These are phyloP conservation scores for Anastrepha ludens DNA, from an alignment of 1,140 invertebrate genomes.

Conservation along the genomic window DNA sequence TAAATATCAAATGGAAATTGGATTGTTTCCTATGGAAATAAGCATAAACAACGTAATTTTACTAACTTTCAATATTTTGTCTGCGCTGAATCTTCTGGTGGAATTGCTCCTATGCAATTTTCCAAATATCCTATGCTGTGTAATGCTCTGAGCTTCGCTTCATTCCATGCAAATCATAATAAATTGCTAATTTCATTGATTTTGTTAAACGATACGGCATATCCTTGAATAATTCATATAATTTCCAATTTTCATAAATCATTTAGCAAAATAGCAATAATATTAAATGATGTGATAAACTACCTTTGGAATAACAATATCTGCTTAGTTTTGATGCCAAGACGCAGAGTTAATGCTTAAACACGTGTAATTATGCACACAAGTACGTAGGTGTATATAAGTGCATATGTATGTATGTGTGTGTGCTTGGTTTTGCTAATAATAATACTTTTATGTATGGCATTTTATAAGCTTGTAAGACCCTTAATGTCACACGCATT, in stretches of 20 bases:
- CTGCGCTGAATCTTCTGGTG: too few relatives aligned
- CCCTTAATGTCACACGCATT: not conserved
- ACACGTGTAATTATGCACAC: not conserved
- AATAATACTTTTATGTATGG: not conserved
- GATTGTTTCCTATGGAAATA: too few relatives aligned
- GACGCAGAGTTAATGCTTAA: too few relatives aligned
- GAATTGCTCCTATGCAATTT: too few relatives aligned
- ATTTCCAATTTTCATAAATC: constrained; percentile 51
- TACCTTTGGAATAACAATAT: not conserved
- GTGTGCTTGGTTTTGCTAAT: not conserved
- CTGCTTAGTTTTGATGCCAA: not conserved
- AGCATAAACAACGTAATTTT: too few relatives aligned
- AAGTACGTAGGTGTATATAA: not conserved
- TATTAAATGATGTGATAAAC: constrained; percentile 46
- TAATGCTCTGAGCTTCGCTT: not conserved
- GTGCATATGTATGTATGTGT: too few relatives aligned
- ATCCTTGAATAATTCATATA: constrained; percentile 43
- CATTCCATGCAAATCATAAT: not conserved
- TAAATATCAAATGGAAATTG: too few relatives aligned
- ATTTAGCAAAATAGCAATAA: constrained; percentile 40
- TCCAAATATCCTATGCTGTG: too few relatives aligned
- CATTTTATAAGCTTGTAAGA: not conserved
- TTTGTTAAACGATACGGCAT: constrained; percentile 29
- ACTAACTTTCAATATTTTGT: too few relatives aligned
- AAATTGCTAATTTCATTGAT: constrained; percentile 40